Conservation (phyloP, 2,113 vertebrate genomes). For the Myocastor coypus region DNA sequence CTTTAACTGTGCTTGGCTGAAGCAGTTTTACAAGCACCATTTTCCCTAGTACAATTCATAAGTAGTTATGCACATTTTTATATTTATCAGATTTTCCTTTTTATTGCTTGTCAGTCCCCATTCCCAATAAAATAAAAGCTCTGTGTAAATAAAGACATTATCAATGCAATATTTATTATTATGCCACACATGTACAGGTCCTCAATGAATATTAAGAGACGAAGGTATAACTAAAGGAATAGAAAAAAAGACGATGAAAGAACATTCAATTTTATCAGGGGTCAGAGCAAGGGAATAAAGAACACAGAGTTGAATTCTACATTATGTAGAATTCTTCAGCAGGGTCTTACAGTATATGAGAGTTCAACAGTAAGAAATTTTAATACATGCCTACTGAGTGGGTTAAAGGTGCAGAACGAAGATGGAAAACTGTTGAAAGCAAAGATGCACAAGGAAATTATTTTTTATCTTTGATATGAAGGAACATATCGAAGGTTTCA, state of each 20-base stretch:
- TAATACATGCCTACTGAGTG: neutral
- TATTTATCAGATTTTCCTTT: neutral
- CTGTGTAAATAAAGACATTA: neutral
- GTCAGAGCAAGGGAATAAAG: neutral
- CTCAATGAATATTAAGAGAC: neutral
- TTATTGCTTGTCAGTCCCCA: neutral
- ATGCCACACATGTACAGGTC: neutral
- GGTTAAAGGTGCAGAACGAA: neutral
- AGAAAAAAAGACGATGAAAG: neutral
- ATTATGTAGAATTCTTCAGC: neutral
- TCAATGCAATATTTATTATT: neutral
- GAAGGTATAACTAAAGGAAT: neutral
- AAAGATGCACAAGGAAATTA: constrained; percentile 39
- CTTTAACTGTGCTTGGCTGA: neutral
- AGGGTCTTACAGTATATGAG: neutral
- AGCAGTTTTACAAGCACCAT: neutral
- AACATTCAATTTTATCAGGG: neutral
- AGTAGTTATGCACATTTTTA: neutral
- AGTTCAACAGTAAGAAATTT: neutral
- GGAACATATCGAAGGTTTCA: constrained; percentile 32
- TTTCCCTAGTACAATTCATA: neutral
- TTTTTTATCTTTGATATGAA: constrained; percentile 56
- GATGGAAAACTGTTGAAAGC: neutral
- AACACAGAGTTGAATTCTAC: neutral
- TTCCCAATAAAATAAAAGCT: neutral